phyloP scores from a whole-genome alignment of 1,140 invertebrate genomes.

The Calosoma granatense region DNA sequence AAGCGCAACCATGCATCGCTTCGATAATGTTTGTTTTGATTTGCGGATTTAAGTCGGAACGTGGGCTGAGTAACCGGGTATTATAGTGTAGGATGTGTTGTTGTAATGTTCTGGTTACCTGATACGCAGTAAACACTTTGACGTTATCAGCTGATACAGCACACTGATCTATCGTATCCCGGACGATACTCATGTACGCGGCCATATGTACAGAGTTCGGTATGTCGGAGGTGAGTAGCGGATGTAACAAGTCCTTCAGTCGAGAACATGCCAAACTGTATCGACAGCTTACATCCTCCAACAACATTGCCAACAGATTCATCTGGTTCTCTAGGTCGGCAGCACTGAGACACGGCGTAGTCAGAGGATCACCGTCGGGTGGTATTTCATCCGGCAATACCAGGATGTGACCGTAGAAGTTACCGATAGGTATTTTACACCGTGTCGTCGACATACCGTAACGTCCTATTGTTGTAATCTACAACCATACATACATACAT shows the following conservation, averaged over 20 bases:
- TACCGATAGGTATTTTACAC: constrained; percentile 82
- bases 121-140: constrained; percentile 68
- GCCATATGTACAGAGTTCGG: constrained; percentile 72
- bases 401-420: constrained; percentile 82
- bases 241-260: constrained; percentile 62
- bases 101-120: too few relatives aligned
- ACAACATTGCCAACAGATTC: constrained; percentile 34
- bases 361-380: constrained; percentile 27
- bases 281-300: constrained; percentile 73
- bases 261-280: constrained; percentile 75
- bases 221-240: constrained; percentile 61
- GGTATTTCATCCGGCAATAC: constrained; percentile 36
- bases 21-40: too few relatives aligned
- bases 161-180: constrained; percentile 48
- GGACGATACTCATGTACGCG: constrained; percentile 56
- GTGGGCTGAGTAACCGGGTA: too few relatives aligned
- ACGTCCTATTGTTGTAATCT: constrained; percentile 77
- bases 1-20: too few relatives aligned
- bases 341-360: constrained; percentile 23
- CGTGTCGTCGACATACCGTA: constrained; percentile 84
- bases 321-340: constrained; percentile 29
- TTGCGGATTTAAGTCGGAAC: too few relatives aligned
- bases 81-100: too few relatives aligned
- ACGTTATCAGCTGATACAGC: constrained; percentile 42
- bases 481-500: constrained; percentile 10